A percentile compares a stretch with the other conserved stretches of the same genome.
Conservation (phyloP, 2,888 invertebrate species). For the Plemyria rubiginata region DNA sequence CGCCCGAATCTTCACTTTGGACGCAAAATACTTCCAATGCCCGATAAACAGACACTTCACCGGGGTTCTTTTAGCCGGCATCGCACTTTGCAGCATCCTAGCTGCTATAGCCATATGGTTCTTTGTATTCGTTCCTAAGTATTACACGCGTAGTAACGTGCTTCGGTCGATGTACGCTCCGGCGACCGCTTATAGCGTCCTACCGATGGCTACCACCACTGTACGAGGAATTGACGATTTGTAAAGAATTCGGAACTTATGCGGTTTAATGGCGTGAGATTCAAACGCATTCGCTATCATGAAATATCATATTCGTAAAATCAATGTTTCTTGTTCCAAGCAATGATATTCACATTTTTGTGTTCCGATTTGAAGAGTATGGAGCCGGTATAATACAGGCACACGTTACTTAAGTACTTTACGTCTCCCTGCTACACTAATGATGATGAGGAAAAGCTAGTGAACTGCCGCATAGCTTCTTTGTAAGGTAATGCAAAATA, state of each 20-base stretch:
- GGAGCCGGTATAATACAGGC: too few relatives aligned
- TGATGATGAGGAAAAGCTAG: too few relatives aligned
- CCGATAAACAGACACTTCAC: slow-evolving; percentile 43
- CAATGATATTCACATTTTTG: too few relatives aligned
- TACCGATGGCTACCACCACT: slow-evolving; percentile 52
- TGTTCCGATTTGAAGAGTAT: too few relatives aligned
- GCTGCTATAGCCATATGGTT: slow-evolving; percentile 65
- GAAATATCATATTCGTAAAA: too few relatives aligned
- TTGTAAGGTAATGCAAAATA: too few relatives aligned
- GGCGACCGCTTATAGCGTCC: slow-evolving; percentile 57
- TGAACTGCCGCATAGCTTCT: too few relatives aligned
- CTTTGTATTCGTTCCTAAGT: slow-evolving; percentile 62
- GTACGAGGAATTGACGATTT: slow-evolving; percentile 21
- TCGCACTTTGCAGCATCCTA: slow-evolving; percentile 56
- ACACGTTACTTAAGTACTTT: too few relatives aligned
- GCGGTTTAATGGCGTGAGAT: too few relatives aligned
- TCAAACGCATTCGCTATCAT: too few relatives aligned
- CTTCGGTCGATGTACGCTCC: slow-evolving; percentile 53
- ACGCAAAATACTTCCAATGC: slow-evolving; percentile 74
- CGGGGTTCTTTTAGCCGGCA: slow-evolving; percentile 53
- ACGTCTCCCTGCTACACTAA: too few relatives aligned
- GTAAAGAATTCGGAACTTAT: slow-evolving; percentile 2
- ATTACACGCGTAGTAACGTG: slow-evolving; percentile 49
- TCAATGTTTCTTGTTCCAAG: too few relatives aligned
- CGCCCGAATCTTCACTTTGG: slow-evolving; percentile 74